These are phyloP conservation scores for Cantharis rustica DNA, from an alignment of 2,888 invertebrate species.

Conservation along the genomic window DNA sequence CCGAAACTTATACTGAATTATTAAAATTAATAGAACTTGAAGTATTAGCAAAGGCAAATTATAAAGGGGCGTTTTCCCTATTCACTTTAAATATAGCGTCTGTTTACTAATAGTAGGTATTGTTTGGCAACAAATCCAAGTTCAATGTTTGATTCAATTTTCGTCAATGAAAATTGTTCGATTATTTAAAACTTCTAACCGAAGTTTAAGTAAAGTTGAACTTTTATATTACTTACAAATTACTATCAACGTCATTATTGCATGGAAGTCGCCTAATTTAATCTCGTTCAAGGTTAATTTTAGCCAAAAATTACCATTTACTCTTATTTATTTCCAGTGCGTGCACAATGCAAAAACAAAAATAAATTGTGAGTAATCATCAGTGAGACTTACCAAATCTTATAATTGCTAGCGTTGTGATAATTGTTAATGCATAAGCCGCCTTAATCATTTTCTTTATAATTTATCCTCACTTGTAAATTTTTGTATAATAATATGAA, in stretches of 20 bases:
- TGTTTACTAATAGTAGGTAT: background rate
- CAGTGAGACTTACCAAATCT: conserved; percentile 8
- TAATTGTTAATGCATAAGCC: conserved; percentile 1
- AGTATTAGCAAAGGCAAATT: background rate
- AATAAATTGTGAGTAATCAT: background rate
- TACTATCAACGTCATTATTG: background rate
- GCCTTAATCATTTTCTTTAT: conserved; percentile 6
- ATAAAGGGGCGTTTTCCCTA: background rate
- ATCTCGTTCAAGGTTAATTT: background rate
- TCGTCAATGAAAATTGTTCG: background rate
- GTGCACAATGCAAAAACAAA: background rate
- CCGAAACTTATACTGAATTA: background rate
- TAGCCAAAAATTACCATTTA: background rate
- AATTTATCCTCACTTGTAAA: background rate
- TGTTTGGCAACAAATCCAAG: background rate
- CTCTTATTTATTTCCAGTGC: background rate
- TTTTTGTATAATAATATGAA: conserved; percentile 11
- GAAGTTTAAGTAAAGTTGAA: background rate
- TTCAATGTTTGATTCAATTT: background rate
- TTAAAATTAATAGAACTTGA: background rate
- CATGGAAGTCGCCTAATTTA: background rate
- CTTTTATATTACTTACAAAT: background rate
- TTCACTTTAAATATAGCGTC: background rate
- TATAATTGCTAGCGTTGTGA: conserved; percentile 5
- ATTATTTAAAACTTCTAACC: background rate